Conservation (phyloP, 2,113 vertebrate species). For the Seriola quinqueradiata region DNA sequence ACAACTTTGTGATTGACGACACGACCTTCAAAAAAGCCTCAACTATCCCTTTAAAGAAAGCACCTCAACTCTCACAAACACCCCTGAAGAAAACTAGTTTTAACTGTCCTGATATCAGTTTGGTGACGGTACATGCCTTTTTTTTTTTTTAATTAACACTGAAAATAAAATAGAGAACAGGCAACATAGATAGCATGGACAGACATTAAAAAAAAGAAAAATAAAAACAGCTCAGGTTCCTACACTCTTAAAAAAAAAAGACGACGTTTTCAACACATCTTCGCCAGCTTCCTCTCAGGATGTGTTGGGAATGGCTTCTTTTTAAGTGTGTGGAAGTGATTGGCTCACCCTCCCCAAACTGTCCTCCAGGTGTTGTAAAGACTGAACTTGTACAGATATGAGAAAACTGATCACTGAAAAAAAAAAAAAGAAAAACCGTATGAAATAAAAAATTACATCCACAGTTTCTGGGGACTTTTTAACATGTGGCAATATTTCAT, state of each 20-base stretch:
- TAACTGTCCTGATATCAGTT: slow-evolving; percentile 29
- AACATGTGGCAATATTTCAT: neutral
- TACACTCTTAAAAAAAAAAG: slow-evolving; percentile 19
- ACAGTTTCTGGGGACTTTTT: neutral
- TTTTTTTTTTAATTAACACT: slow-evolving; percentile 52
- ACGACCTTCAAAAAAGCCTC: neutral
- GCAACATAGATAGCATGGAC: slow-evolving; percentile 63
- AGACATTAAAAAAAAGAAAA: slow-evolving; percentile 40
- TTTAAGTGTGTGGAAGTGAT: slow-evolving; percentile 33
- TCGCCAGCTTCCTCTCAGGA: slow-evolving; percentile 28
- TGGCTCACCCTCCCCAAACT: slow-evolving; percentile 49
- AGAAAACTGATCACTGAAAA: neutral
- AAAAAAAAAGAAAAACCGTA: neutral
- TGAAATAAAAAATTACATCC: neutral
- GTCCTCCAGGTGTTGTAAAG: neutral
- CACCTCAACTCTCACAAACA: slow-evolving; percentile 10
- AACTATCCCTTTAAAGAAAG: slow-evolving; percentile 53
- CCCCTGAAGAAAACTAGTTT: neutral
- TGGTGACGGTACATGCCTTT: slow-evolving; percentile 60
- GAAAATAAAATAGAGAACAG: slow-evolving; percentile 65
- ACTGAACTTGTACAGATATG: neutral
- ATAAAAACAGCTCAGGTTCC: slow-evolving; percentile 29
- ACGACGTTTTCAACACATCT: slow-evolving; percentile 50
- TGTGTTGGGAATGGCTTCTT: slow-evolving; percentile 45
- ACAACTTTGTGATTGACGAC: neutral